These are phyloP conservation scores for Myotis brandtii DNA, from an alignment of 2,113 vertebrate species.

Conservation along the genomic window DNA sequence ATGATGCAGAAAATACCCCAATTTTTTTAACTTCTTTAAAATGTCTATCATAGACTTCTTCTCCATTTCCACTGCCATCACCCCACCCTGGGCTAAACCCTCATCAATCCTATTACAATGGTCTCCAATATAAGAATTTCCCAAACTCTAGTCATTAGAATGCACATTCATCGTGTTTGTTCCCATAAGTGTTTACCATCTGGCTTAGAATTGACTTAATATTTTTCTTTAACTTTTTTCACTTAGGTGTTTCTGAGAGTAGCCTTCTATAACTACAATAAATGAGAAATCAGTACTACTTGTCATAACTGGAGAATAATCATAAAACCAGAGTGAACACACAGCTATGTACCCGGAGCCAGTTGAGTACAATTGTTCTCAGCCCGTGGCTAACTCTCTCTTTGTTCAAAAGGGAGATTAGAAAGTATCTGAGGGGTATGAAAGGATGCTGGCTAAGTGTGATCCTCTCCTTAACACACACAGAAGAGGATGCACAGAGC, in stretches of 20 bases:
- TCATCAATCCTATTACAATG: not conserved
- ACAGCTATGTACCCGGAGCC: not conserved
- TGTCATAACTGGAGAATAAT: not conserved
- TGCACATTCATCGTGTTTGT: not conserved
- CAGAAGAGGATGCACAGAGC: not conserved
- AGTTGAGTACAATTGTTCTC: not conserved
- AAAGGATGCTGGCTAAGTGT: not conserved
- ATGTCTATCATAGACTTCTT: not conserved
- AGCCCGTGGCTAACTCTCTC: not conserved
- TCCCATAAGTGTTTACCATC: accelerated
- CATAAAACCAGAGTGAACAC: not conserved
- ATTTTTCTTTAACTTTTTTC: conserved; percentile 20
- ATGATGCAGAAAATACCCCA: not conserved
- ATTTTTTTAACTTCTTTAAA: not conserved
- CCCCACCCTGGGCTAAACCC: not conserved
- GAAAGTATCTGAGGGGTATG: not conserved
- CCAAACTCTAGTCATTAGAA: not conserved
- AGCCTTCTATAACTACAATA: not conserved
- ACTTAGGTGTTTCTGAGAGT: not conserved
- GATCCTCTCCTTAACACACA: not conserved
- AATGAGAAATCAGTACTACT: not conserved
- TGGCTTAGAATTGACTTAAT: not conserved
- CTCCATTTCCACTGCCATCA: not conserved
- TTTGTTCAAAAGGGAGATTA: not conserved
- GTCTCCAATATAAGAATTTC: not conserved